These are phyloP conservation scores for Tinamus guttatus DNA, from an alignment of 2,113 vertebrate genomes.

Conservation along the genomic window DNA sequence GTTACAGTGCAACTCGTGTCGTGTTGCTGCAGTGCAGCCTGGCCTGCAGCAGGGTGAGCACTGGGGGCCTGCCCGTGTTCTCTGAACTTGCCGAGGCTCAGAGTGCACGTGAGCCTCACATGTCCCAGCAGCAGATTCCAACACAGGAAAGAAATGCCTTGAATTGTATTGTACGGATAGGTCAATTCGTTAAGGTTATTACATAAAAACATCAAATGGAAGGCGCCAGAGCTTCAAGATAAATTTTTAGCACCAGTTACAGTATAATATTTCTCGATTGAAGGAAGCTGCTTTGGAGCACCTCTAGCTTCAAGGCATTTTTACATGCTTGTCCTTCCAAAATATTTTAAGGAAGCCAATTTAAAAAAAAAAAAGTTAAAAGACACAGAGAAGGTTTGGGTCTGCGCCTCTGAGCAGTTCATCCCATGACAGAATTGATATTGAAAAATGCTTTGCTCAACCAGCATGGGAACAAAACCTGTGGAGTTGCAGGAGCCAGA, in stretches of 20 bases:
- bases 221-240: neutral
- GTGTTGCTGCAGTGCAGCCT: neutral
- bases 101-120: neutral
- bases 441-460: neutral
- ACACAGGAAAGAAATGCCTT: neutral
- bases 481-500: neutral
- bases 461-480: neutral
- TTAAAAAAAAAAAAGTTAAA: neutral
- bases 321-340: neutral
- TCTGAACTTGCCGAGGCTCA: neutral
- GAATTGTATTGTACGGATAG: neutral
- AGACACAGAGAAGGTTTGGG: neutral
- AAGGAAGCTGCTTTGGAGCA: neutral
- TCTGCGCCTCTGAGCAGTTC: neutral
- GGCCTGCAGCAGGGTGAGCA: neutral
- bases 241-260: neutral
- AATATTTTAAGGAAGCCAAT: neutral
- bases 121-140: neutral
- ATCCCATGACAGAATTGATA: neutral
- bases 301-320: neutral
- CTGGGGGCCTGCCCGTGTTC: fast-evolving
- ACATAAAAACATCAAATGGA: neutral
- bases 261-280: neutral
- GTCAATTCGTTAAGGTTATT: neutral
- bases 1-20: neutral